Evolutionary conservation across 2,113 vertebrate genomes (phyloP), one percentile per base, ranked within the genome.

Genomic region (Butastur rufipennis): DNA sequence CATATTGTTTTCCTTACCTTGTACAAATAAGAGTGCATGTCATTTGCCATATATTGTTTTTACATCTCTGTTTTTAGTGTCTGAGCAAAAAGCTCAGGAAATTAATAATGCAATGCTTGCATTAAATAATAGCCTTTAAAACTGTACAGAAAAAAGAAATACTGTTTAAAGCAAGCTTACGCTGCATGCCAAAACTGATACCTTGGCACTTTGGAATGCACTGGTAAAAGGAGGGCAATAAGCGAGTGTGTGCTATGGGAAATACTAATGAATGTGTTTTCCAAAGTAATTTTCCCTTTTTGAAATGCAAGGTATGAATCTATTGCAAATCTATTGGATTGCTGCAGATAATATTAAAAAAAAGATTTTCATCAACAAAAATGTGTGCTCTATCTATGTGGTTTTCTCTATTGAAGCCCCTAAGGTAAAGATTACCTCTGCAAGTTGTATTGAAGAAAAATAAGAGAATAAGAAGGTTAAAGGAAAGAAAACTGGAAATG

Each of bases 381-480:
- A 34, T 9, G 4, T 27, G 23, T 70, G 14, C 38, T 2, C 0
- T 38, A 8, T 2, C 0, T n/a, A 8, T 31, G 10, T 56, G 40
- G 25, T 42, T 43, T 53, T 43, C 21, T 34, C 34, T 43, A 1
- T 32, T 52, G 61, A 79, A 50, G 86, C 14, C 48, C 23, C 18
- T 14, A 19, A 55, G 40, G 58, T 34, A 58, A 52, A 50, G 48
- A 22, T 52, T 47, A 40, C 13, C 27, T 48, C 22, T 83, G 22
- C 34, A 34, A 38, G 43, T 81, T 73, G 29, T 81, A 13, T 14
- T 53, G 75, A 62, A 58, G 26, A 19, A 86, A 63, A 71, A 31
- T 6, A 63, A 16, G 18, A 71, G 42, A 67, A 27, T 34, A 27
- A 53, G 20, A 43, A 53, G 11, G 10, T 38, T 91, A 59, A 84